phyloP scores from a whole-genome alignment of 1,140 invertebrate genomes.

The Asobara japonica region DNA sequence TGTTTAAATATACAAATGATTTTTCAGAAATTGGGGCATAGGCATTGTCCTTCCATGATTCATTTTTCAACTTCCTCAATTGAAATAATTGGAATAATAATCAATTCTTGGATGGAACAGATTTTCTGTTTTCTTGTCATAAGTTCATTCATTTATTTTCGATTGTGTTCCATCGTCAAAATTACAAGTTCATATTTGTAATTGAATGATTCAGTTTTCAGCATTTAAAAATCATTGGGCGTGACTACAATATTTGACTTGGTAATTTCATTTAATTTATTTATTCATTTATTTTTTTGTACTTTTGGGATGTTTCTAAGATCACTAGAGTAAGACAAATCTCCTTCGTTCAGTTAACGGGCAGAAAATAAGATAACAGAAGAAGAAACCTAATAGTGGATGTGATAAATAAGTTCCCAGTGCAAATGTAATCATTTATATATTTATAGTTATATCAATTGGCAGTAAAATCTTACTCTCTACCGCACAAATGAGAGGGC shows the following conservation, averaged over 20 bases:
- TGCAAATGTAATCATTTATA: slow-evolving; percentile 20
- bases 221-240: background rate
- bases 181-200: background rate
- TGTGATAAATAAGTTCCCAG: background rate
- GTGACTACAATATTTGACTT: background rate
- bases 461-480: slow-evolving; percentile 27
- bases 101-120: background rate
- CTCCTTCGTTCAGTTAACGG: background rate
- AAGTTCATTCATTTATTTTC: background rate
- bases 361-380: background rate
- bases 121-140: background rate
- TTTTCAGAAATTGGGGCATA: background rate
- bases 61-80: background rate
- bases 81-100: too few species aligned
- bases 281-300: too few species aligned
- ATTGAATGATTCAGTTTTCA: background rate
- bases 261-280: too few species aligned
- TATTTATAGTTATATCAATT: slow-evolving; percentile 8
- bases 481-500: slow-evolving; percentile 24
- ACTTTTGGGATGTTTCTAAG: background rate
- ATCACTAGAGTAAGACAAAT: background rate
- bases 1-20: slow-evolving; percentile 3
- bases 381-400: background rate
- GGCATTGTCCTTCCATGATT: background rate
- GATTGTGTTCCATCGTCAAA: background rate